Conservation (phyloP, 2,888 invertebrate genomes). For the Hesperia comma region DNA sequence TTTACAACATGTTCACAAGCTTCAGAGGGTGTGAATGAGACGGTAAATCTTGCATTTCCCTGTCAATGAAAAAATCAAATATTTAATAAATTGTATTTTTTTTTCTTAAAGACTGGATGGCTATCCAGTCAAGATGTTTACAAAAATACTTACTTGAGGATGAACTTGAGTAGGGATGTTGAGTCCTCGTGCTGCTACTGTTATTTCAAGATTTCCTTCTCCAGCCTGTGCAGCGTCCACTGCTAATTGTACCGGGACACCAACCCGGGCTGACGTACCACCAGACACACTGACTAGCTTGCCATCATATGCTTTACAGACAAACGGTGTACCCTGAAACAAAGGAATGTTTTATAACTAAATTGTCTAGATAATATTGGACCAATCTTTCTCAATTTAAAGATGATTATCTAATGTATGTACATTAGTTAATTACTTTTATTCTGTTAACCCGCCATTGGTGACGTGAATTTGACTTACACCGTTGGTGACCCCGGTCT, state of each 20-base stretch:
- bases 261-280: constrained; percentile 88
- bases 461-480: no score
- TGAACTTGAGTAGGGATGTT: constrained; percentile 98
- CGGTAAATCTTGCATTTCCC: constrained; percentile 91
- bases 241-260: constrained; percentile 96
- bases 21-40: constrained; percentile 97
- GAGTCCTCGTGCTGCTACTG: constrained; percentile 95
- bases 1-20: constrained; percentile 97
- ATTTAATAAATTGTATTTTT: no score
- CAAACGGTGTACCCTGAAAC: constrained; percentile 91
- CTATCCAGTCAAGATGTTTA: no score
- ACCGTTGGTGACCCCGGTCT: no score
- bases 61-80: constrained; percentile 44
- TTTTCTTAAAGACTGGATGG: no score
- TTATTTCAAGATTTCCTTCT: constrained; percentile 98
- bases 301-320: constrained; percentile 97
- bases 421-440: no score
- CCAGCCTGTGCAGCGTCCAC: constrained; percentile 98
- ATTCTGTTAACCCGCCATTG: no score
- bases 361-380: no score
- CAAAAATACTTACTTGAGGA: constrained; percentile 88
- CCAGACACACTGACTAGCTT: constrained; percentile 92
- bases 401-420: no score
- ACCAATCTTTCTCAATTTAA: no score
- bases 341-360: background rate